These are phyloP conservation scores for Lepus timidus DNA, from an alignment of 2,113 vertebrate species.

Conservation along the genomic window DNA sequence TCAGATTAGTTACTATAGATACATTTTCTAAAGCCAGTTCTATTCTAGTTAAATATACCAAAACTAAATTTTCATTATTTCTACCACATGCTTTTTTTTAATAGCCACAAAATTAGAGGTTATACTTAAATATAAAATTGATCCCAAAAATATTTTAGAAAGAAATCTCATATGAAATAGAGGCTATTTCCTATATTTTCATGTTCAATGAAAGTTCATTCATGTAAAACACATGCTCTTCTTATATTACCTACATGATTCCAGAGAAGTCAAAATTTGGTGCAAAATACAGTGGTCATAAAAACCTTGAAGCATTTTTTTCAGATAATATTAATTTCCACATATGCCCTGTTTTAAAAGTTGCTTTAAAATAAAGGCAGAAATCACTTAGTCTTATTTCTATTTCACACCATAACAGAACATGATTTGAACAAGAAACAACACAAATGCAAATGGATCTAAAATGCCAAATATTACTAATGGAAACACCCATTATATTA, in stretches of 20 bases:
- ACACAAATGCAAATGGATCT: slow-evolving; percentile 35
- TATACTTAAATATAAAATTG: slow-evolving; percentile 51
- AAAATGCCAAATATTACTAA: slow-evolving; percentile 9
- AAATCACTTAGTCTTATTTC: slow-evolving; percentile 29
- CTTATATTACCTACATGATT: neutral
- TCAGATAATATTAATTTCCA: slow-evolving; percentile 34
- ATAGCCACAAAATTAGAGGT: slow-evolving; percentile 20
- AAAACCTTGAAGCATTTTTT: neutral
- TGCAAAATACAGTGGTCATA: neutral
- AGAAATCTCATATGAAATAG: neutral
- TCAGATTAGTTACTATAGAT: neutral
- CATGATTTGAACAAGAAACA: neutral
- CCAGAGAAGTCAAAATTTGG: slow-evolving; percentile 10
- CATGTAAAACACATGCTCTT: neutral
- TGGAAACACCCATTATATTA: neutral
- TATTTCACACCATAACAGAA: neutral
- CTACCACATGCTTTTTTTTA: neutral
- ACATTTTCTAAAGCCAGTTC: neutral
- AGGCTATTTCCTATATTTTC: slow-evolving; percentile 9
- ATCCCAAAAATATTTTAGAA: slow-evolving; percentile 44
- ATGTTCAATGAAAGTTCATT: slow-evolving; percentile 42
- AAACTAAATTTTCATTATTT: neutral
- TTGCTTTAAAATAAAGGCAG: neutral
- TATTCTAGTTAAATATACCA: neutral
- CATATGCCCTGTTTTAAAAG: neutral